Evolutionary conservation across 1,140 invertebrate genomes (phyloP).

Genomic region (Bombus terrestris): DNA sequence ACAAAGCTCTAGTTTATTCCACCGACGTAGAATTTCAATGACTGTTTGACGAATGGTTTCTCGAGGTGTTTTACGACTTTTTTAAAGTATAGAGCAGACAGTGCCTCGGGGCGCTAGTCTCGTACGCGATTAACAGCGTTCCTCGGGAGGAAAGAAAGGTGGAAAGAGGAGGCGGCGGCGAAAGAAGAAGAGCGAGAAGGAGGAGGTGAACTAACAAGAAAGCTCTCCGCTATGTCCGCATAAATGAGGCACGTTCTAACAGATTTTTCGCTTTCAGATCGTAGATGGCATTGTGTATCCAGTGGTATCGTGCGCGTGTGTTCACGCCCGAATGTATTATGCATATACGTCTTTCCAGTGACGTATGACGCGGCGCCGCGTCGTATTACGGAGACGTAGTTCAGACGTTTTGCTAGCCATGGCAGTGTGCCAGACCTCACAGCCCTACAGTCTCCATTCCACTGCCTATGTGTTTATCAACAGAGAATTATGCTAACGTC

Average conservation of each 20-base stretch:
- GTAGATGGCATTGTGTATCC: slow-evolving; percentile 25
- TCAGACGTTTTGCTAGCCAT: slow-evolving; percentile 42
- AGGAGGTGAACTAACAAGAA: slow-evolving; percentile 26
- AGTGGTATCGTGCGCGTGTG: not conserved
- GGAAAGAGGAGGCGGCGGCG: not conserved
- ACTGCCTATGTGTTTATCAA: slow-evolving; percentile 50
- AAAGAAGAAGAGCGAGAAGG: not conserved
- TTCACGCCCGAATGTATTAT: slow-evolving; percentile 11
- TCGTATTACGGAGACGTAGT: slow-evolving; percentile 37
- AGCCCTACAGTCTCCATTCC: not conserved
- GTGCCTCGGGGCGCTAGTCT: slow-evolving; percentile 13
- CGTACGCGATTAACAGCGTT: slow-evolving; percentile 39
- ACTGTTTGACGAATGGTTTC: slow-evolving; percentile 4
- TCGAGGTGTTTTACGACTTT: slow-evolving; percentile 20
- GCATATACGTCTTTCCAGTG: slow-evolving; percentile 11
- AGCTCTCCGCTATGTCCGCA: not conserved
- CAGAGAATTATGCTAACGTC: slow-evolving; percentile 59
- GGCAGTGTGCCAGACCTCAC: slow-evolving; percentile 46
- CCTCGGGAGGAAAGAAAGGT: not conserved
- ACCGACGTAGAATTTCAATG: not conserved
- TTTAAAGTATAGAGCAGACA: slow-evolving; percentile 10
- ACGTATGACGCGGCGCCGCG: slow-evolving; percentile 26
- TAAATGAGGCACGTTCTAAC: slow-evolving; percentile 29
- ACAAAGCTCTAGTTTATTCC: not conserved
- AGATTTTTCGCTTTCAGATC: slow-evolving; percentile 11